Evolutionary conservation across 2,888 invertebrate genomes (phyloP).

Genomic region (Euproctis similis): DNA sequence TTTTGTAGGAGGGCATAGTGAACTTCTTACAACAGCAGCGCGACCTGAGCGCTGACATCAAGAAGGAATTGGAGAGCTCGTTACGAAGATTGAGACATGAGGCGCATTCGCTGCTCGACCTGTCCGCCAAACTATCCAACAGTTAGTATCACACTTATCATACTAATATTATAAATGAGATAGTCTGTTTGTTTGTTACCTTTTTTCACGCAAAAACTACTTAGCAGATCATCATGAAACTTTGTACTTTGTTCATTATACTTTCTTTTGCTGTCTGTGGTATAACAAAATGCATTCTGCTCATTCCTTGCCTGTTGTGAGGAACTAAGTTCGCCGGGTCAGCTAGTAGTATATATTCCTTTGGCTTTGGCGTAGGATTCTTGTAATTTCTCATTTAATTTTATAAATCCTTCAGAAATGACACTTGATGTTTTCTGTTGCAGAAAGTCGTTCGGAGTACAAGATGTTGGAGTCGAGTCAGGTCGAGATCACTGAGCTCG

Average conservation of each 20-base stretch:
- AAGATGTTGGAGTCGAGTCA: constrained; percentile 52
- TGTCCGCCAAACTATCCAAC: constrained; percentile 56
- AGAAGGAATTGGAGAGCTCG: constrained; percentile 80
- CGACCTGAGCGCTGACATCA: constrained; percentile 74
- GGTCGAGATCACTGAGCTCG: constrained; percentile 51
- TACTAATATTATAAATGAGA: too few relatives aligned
- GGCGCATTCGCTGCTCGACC: constrained; percentile 80
- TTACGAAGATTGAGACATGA: constrained; percentile 80
- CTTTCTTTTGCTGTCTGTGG: too few relatives aligned
- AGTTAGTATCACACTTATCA: too few relatives aligned
- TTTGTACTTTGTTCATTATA: too few relatives aligned
- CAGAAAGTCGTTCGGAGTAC: constrained; percentile 39
- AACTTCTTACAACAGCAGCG: constrained; percentile 71
- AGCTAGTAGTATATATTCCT: too few relatives aligned
- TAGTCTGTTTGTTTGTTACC: too few relatives aligned
- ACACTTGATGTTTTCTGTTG: constrained; percentile 4
- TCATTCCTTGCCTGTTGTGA: too few relatives aligned
- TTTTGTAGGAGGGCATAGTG: constrained; percentile 59
- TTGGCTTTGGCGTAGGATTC: not conserved
- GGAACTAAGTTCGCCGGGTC: too few relatives aligned
- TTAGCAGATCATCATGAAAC: too few relatives aligned
- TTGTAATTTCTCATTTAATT: not conserved
- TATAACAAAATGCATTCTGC: too few relatives aligned
- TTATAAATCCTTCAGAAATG: not conserved
- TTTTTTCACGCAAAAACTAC: too few relatives aligned